Base-by-base conservation (phyloP, 1,140 invertebrate genomes). In the Drosophila biarmipes region DNA sequence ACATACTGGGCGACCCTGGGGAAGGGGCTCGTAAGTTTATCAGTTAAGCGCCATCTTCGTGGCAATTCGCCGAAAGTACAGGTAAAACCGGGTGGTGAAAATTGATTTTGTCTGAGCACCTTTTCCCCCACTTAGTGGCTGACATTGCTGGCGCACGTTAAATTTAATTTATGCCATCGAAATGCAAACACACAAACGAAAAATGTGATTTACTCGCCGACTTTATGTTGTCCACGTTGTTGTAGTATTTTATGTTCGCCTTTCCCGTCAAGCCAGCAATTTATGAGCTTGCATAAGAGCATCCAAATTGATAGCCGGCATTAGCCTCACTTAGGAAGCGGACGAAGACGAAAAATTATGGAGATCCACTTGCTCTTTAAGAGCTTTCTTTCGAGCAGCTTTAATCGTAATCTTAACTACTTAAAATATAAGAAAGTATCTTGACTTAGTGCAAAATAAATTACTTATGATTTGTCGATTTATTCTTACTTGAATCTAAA, bases 81-180 rank as follows among this genome's bases (percentile, higher is more conserved):
- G 48, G 71, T 72, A 51, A 27, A 31, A 31, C 46, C 24, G 34
- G 38, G 3, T 6, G 42, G 34, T 19, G 66, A 54, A 85, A 85
- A 85, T 85, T 85, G 80, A 85, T 85, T 85, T 85, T 73, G 59
- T 56, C 55, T 43, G 43, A 52, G 27, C 56, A 52, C 21, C 27
- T 14, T 37, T 14, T 37, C n/a, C 17, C 27, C 14, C 21, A 24
- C 31, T 57, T 37, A 14, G 29, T 31, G n/a, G 38, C 29, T 43
- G 43, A 27, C 56, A 59, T 75, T 57, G 38, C 68, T 57, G 53
- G 56, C 74, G 57, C 43, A 71, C 46, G 48, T 68, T 80, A 86
- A 73, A 86, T 84, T 85, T 77, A 86, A 86, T 85, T 85, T 85
- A 85, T 80, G 81, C 73, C 69, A 31, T 59, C 17, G 53, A 63